phyloP scores from a whole-genome alignment of 2,797 vertebrate genomes.

The Pseudochromis fuscus region DNA sequence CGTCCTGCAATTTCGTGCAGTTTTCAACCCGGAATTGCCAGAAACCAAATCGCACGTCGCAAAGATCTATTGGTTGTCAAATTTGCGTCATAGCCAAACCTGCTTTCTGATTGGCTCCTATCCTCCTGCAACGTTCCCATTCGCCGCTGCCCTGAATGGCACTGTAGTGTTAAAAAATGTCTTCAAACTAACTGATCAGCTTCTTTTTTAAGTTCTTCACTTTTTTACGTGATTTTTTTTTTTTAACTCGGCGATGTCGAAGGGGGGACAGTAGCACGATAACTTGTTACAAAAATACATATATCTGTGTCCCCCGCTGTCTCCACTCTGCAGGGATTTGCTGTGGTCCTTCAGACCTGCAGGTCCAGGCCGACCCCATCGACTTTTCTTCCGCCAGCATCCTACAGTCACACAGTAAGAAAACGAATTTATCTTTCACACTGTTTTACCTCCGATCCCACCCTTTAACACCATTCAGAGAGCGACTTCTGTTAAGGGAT shows the following conservation, averaged over 20 bases:
- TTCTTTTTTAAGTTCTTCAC: conserved; percentile 15
- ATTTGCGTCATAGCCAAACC: conserved; percentile 16
- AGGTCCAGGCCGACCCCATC: conserved; percentile 66
- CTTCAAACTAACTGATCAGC: conserved; percentile 18
- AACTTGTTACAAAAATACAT: neutral
- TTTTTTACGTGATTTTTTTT: neutral
- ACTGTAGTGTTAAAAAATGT: conserved; percentile 39
- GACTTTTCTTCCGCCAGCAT: conserved; percentile 62
- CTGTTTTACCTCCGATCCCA: too few relatives aligned
- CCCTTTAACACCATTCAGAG: too few relatives aligned
- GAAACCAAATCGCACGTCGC: conserved; percentile 48
- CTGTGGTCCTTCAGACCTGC: conserved; percentile 56
- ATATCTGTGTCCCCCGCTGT: neutral
- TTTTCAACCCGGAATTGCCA: conserved; percentile 41
- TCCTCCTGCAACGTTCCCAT: conserved; percentile 9
- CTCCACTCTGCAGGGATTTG: conserved; percentile 32
- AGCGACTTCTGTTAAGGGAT: too few relatives aligned
- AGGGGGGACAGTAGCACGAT: neutral
- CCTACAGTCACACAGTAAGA: conserved; percentile 75
- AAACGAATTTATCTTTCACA: conserved; percentile 5
- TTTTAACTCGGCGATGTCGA: neutral
- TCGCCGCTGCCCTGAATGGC: conserved; percentile 20
- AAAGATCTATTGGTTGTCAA: conserved; percentile 51
- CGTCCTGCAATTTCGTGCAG: neutral
- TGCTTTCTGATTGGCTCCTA: conserved; percentile 64